Evolutionary conservation across 2,888 invertebrate genomes (phyloP).

Genomic region (Drosophila birchii): DNA sequence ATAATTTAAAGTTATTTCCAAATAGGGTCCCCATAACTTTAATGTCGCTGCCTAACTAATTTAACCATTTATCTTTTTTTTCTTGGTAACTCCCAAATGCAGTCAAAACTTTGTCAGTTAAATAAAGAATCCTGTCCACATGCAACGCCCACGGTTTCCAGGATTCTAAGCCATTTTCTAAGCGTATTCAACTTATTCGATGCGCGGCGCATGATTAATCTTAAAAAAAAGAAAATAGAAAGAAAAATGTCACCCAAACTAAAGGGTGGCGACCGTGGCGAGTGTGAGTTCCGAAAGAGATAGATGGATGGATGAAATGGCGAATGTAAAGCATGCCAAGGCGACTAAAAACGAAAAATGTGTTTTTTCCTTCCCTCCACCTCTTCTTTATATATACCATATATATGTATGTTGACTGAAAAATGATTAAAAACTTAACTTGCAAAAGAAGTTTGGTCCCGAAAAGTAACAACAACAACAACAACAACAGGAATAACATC

Average conservation of each 20-base stretch:
- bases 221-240: conserved; percentile 23
- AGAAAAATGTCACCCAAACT: conserved; percentile 10
- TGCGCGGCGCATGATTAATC: conserved; percentile 68
- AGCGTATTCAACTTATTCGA: conserved; percentile 57
- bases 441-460: conserved; percentile 63
- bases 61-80: conserved; percentile 30
- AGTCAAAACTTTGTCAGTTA: conserved; percentile 18
- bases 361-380: conserved; percentile 5
- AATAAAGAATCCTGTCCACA: conserved; percentile 10
- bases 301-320: conserved; percentile 33
- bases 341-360: conserved; percentile 38
- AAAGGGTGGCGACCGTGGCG: conserved; percentile 7
- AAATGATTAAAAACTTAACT: conserved; percentile 73
- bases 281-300: conserved; percentile 26
- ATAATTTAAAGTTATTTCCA: not conserved
- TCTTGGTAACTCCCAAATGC: not conserved
- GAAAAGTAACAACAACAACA: conserved; percentile 28
- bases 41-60: conserved; percentile 5
- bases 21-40: not conserved
- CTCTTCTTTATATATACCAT: conserved; percentile 2
- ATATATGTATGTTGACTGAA: conserved; percentile 56
- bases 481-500: not conserved
- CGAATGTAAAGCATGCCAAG: conserved; percentile 40
- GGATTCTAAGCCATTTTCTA: conserved; percentile 41
- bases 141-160: conserved; percentile 28